Conservation (phyloP, 2,797 vertebrate genomes). For the Serranus cabrilla region DNA sequence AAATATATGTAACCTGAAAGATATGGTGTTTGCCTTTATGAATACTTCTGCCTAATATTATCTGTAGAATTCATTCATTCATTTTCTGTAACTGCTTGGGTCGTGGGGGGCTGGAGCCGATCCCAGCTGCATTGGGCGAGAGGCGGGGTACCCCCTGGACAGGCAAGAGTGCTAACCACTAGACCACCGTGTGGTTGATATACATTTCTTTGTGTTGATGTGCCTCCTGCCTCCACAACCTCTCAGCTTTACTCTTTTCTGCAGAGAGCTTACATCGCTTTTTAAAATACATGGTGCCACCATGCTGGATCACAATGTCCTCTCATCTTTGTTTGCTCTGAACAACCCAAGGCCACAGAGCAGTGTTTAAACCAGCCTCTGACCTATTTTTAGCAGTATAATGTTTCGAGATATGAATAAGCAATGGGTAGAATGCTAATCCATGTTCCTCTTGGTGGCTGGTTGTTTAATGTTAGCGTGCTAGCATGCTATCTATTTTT, state of each 20-base stretch:
- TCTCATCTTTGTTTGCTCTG: slow-evolving; percentile 47
- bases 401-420: slow-evolving; percentile 50
- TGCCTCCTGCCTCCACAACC: neutral
- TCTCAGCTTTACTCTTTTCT: neutral
- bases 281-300: slow-evolving; percentile 18
- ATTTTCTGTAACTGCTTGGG: too few species aligned
- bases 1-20: neutral
- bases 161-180: too few species aligned
- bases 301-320: slow-evolving; percentile 28
- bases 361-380: slow-evolving; percentile 40
- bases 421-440: slow-evolving; percentile 54
- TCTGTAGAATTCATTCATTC: neutral
- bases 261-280: slow-evolving; percentile 1
- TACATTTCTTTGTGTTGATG: neutral
- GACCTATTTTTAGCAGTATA: slow-evolving; percentile 57
- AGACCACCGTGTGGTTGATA: too few species aligned
- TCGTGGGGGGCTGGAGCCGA: too few species aligned
- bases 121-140: too few species aligned
- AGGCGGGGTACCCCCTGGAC: too few species aligned
- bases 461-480: slow-evolving; percentile 36
- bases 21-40: neutral
- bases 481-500: slow-evolving; percentile 65
- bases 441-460: slow-evolving; percentile 38
- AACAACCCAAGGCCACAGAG: slow-evolving; percentile 50
- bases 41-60: neutral